Percentiles rank a stretch among this genome's conserved stretches.
These are phyloP conservation scores for Cordylochernes scorpioides DNA, from an alignment of 2,888 invertebrate species.

Conservation along the genomic window DNA sequence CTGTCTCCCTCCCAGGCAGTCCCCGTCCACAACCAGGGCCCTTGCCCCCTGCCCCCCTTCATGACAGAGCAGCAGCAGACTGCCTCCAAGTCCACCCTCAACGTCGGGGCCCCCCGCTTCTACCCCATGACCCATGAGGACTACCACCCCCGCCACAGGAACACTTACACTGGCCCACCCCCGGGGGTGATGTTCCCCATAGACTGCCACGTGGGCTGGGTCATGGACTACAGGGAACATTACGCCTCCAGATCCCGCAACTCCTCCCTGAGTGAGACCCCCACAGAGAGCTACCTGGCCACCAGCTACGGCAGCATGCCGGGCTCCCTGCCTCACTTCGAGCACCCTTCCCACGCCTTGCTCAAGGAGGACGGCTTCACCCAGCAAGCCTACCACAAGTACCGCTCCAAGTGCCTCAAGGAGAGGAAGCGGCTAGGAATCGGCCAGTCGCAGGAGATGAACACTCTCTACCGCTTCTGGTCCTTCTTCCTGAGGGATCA, in stretches of 20 bases:
- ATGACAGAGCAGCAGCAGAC: no score
- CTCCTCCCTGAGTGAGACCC: conserved; percentile 30
- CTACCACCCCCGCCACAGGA: no score
- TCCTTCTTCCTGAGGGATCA: conserved; percentile 95
- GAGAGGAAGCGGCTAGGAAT: conserved; percentile 75
- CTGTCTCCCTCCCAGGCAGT: no score
- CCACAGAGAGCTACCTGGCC: not conserved
- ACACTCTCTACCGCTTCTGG: conserved; percentile 97
- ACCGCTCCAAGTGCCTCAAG: conserved; percentile 72
- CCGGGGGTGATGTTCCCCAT: no score
- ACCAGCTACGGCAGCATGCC: conserved; percentile 50
- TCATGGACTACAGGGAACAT: conserved; percentile 42
- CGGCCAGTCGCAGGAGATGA: conserved; percentile 95
- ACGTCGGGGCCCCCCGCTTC: conserved; percentile 41
- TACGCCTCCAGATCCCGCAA: conserved; percentile 9
- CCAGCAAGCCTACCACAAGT: conserved; percentile 88
- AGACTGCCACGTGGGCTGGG: conserved; percentile 52
- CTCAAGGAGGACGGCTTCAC: conserved; percentile 90
- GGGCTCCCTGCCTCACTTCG: conserved; percentile 60
- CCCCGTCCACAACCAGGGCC: no score
- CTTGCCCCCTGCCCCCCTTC: no score
- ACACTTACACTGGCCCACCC: no score
- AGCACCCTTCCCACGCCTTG: conserved; percentile 82
- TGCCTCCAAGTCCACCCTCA: no score
- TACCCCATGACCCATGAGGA: no score